A percentile compares a stretch with the other conserved stretches of the same genome.
Evolutionary conservation across 35 echinoderm and acorn worm species (phyloP).

Genomic region (Acanthaster planci): DNA sequence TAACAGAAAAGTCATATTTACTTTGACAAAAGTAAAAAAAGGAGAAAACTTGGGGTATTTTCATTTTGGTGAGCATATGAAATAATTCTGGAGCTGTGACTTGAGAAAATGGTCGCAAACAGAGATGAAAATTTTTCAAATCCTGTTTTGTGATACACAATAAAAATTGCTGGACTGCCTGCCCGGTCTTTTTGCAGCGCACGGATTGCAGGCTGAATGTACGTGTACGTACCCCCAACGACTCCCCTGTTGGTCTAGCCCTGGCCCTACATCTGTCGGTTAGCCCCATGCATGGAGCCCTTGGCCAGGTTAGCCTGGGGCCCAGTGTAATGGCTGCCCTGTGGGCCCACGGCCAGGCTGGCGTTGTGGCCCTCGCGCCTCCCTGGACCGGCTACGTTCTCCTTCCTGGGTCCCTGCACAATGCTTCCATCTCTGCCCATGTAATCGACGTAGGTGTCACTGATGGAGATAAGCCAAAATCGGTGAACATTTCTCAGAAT

Average conservation of each 20-base stretch:
- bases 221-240: no score
- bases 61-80: no score
- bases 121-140: no score
- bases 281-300: background rate
- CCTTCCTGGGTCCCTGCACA: conserved; percentile 8
- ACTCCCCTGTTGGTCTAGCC: background rate
- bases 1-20: no score
- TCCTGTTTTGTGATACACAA: no score
- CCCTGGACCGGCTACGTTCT: background rate
- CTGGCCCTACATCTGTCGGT: background rate
- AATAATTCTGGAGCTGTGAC: no score
- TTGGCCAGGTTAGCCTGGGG: conserved; percentile 27
- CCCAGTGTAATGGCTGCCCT: background rate
- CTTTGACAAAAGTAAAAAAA: no score
- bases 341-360: conserved; percentile 3
- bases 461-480: background rate
- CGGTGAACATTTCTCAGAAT: background rate
- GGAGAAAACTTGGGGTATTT: no score
- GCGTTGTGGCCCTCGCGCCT: background rate
- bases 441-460: background rate
- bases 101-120: no score
- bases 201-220: no score
- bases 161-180: no score
- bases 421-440: background rate
- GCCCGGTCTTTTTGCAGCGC: no score